Conservation (phyloP, 1,140 invertebrate species). For the Camponotus pennsylvanicus region DNA sequence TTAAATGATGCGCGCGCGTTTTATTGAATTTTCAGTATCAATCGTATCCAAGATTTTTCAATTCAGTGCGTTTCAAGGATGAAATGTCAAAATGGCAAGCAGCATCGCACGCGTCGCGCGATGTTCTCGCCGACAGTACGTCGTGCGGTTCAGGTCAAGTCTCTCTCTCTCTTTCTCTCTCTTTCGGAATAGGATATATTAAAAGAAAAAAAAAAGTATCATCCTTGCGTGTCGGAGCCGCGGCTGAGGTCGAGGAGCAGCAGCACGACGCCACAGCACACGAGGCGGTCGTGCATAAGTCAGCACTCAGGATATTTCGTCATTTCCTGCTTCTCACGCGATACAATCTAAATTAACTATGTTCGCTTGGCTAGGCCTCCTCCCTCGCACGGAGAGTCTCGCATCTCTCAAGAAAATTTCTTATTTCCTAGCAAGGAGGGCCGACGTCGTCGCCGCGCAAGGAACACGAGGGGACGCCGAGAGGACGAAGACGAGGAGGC, state of each 20-base stretch:
- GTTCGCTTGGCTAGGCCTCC: conserved; percentile 86
- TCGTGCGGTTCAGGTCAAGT: not conserved
- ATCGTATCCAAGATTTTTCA: not conserved
- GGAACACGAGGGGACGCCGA: conserved; percentile 54
- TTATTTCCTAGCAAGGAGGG: conserved; percentile 82
- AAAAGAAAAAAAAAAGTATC: conserved; percentile 55
- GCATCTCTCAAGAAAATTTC: conserved; percentile 84
- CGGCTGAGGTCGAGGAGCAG: conserved; percentile 78
- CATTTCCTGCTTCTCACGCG: conserved; percentile 87
- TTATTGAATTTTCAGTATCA: not conserved
- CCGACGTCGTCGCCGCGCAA: conserved; percentile 43
- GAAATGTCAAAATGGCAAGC: not conserved
- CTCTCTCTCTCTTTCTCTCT: too few species aligned
- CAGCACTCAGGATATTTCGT: conserved; percentile 87
- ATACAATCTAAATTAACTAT: conserved; percentile 87
- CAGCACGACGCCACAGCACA: conserved; percentile 71
- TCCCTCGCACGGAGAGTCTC: conserved; percentile 75
- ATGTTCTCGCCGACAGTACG: not conserved
- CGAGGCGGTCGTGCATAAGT: conserved; percentile 81
- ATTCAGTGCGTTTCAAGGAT: not conserved
- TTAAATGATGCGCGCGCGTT: not conserved
- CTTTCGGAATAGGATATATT: conserved; percentile 17
- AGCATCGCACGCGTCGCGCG: not conserved
- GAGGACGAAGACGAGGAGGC: conserved; percentile 50
- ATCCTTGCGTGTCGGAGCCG: conserved; percentile 75